phyloP scores from a whole-genome alignment of 2,888 invertebrate genomes.

The Dynastes grantii region DNA sequence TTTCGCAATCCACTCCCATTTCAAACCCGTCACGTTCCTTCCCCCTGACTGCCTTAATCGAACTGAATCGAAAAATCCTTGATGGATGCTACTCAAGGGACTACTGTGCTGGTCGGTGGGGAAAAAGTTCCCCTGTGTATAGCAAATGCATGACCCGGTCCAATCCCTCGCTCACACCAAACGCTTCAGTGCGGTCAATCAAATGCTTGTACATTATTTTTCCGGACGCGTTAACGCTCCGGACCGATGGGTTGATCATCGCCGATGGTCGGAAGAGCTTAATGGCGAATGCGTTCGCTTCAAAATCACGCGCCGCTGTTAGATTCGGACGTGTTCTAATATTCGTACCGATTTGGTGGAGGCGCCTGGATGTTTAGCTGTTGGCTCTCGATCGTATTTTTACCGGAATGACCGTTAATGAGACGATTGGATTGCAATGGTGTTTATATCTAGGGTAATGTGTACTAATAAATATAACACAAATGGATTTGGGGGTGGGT shows the following conservation, averaged over 20 bases:
- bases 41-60: too few species aligned
- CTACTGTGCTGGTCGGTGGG: neutral
- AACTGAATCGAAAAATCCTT: neutral
- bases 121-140: neutral
- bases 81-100: neutral
- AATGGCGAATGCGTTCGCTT: neutral
- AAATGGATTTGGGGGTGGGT: too few species aligned
- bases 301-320: slow-evolving; percentile 6
- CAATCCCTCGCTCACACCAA: neutral
- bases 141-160: neutral
- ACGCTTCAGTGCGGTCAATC: neutral
- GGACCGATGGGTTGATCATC: neutral
- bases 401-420: too few species aligned
- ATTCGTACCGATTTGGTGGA: neutral
- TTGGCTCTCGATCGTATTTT: too few species aligned
- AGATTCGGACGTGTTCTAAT: neutral
- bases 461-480: too few species aligned
- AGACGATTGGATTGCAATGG: too few species aligned
- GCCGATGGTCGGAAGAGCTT: neutral
- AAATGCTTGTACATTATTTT: neutral
- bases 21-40: neutral
- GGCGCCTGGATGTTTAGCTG: too few species aligned
- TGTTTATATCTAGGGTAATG: too few species aligned
- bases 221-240: slow-evolving; percentile 5
- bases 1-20: too few species aligned